phyloP scores from a whole-genome alignment of 2,113 vertebrate species.

The Chaenogobius annularis region DNA sequence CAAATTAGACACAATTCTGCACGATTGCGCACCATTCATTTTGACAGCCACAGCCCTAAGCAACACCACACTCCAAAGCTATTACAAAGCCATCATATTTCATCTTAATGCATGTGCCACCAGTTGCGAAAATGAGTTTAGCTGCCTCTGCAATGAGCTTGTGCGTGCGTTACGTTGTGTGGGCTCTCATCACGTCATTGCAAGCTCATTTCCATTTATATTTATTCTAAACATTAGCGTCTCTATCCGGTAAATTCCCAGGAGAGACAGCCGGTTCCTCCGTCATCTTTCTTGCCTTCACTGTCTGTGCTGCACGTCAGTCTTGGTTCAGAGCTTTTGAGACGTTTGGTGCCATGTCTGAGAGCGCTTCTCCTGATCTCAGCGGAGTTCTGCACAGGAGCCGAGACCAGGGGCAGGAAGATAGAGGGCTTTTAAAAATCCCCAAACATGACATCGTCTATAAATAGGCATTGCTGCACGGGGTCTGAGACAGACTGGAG shows the following conservation, averaged over 20 bases:
- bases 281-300: conserved; percentile 35
- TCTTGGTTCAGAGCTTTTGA: conserved; percentile 23
- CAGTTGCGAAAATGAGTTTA: conserved; percentile 13
- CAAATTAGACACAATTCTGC: not conserved
- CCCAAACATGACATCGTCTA: not conserved
- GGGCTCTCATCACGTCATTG: not conserved
- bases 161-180: not conserved
- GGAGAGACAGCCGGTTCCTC: conserved; percentile 18
- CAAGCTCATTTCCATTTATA: conserved; percentile 2
- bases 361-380: conserved; percentile 29
- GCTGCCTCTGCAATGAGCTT: no score
- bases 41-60: not conserved
- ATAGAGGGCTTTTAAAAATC: conserved; percentile 9
- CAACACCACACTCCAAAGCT: not conserved
- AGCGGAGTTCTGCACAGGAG: conserved; percentile 8
- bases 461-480: not conserved
- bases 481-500: not conserved
- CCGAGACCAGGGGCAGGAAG: conserved; percentile 10
- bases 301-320: conserved; percentile 25
- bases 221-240: conserved; percentile 33
- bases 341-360: conserved; percentile 13
- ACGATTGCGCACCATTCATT: not conserved
- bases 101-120: not conserved
- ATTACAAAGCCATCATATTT: conserved; percentile 2
- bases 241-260: conserved; percentile 20